phyloP scores from a whole-genome alignment of 2,888 invertebrate genomes.

The Megamerina dolium region DNA sequence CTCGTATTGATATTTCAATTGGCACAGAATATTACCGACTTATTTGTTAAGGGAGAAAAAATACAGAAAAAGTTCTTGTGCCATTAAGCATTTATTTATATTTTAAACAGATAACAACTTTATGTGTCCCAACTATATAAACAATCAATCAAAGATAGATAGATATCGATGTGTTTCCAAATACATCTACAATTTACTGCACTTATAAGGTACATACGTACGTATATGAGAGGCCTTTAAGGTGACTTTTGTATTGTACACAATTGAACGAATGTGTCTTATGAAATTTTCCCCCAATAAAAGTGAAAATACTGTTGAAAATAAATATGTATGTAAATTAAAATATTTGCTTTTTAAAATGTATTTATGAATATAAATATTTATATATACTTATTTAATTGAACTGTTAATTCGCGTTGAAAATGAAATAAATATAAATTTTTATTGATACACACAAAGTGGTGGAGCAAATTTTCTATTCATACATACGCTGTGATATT shows the following conservation, averaged over 20 bases:
- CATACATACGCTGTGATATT: too few relatives aligned
- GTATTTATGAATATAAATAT: conserved; percentile 18
- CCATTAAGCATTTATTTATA: conserved; percentile 25
- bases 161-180: too few relatives aligned
- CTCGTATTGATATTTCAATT: conserved; percentile 8
- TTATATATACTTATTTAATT: conserved; percentile 20
- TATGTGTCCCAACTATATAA: too few relatives aligned
- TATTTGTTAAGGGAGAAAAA: neutral
- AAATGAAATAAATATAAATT: conserved; percentile 31
- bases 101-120: neutral
- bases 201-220: too few relatives aligned
- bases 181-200: too few relatives aligned
- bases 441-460: too few relatives aligned
- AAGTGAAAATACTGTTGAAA: conserved; percentile 13
- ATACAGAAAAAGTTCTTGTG: conserved; percentile 13
- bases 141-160: too few relatives aligned
- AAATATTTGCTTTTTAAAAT: too few relatives aligned
- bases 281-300: too few relatives aligned
- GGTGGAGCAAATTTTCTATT: too few relatives aligned
- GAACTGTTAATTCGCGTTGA: conserved; percentile 37
- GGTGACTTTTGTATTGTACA: too few relatives aligned
- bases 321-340: conserved; percentile 8
- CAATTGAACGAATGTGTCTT: conserved; percentile 22
- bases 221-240: too few relatives aligned
- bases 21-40: conserved; percentile 8